phyloP scores from a whole-genome alignment of 92 coral and sea anemone genomes.

The Plumapathes pennacea region DNA sequence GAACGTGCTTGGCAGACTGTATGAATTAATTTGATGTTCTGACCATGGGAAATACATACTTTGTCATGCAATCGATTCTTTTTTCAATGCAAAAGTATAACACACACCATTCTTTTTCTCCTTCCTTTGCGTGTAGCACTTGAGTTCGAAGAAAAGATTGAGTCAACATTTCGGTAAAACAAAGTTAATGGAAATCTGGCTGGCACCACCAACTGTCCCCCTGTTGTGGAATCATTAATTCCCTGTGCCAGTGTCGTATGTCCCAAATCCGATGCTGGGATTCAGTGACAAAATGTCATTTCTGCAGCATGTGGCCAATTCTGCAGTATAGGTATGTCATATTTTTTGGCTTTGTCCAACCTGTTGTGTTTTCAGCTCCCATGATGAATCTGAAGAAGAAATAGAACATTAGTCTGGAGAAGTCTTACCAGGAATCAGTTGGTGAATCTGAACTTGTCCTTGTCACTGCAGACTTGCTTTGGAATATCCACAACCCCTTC shows the following conservation, averaged over 20 bases:
- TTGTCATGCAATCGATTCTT: conserved; percentile 39
- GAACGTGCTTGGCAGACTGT: too few species aligned
- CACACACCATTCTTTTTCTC: conserved; percentile 9
- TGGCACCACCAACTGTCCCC: conserved; percentile 13
- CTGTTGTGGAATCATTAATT: neutral
- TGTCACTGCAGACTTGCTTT: conserved; percentile 46
- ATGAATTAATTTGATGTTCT: too few species aligned
- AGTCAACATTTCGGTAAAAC: conserved; percentile 20
- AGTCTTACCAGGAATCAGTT: conserved; percentile 20
- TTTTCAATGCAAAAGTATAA: conserved; percentile 4
- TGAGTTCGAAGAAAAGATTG: too few species aligned
- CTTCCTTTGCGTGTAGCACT: too few species aligned
- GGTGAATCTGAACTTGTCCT: conserved; percentile 46
- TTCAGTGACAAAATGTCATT: conserved; percentile 48
- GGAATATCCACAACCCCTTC: conserved; percentile 63
- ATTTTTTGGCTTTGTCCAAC: neutral
- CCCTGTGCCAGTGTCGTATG: conserved; percentile 31
- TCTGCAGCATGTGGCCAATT: conserved; percentile 28
- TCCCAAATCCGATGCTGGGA: conserved; percentile 20
- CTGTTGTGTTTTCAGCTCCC: neutral
- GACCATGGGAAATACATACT: conserved; percentile 32
- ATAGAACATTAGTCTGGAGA: conserved; percentile 56
- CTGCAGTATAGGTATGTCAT: neutral
- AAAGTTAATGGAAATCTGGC: conserved; percentile 9
- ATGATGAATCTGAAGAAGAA: conserved; percentile 14